Percentiles rank a stretch among this genome's conserved stretches.
These are phyloP conservation scores for Oncorhynchus clarkii DNA, from an alignment of 2,113 vertebrate species.

Conservation along the genomic window DNA sequence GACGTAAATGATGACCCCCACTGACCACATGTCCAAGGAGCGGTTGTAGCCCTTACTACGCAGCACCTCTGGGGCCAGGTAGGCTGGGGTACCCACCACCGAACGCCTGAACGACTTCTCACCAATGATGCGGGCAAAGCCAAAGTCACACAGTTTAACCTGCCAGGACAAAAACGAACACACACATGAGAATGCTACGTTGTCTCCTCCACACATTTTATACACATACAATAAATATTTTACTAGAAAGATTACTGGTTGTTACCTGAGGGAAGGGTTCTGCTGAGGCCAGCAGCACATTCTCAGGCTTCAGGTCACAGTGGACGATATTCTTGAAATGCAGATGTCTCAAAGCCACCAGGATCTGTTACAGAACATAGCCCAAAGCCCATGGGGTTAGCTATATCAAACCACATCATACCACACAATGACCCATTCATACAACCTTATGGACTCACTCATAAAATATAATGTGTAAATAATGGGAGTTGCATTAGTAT, in stretches of 20 bases:
- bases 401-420: not conserved
- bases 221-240: not conserved
- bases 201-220: too few relatives aligned
- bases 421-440: not conserved
- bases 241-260: constrained; percentile 6
- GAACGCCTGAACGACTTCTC: constrained; percentile 96
- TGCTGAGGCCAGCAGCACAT: constrained; percentile 94
- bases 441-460: not conserved
- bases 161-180: constrained; percentile 41
- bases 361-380: constrained; percentile 79
- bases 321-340: constrained; percentile 99
- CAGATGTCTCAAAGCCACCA: constrained; percentile 94
- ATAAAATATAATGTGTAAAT: constrained; percentile 15
- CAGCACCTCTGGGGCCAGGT: constrained; percentile 93
- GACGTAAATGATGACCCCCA: constrained; percentile 95
- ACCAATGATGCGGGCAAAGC: constrained; percentile 96
- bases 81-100: constrained; percentile 94
- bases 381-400: constrained; percentile 8
- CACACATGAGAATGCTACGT: not conserved
- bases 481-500: constrained; percentile 18
- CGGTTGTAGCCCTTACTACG: constrained; percentile 98
- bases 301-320: constrained; percentile 98
- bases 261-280: constrained; percentile 95
- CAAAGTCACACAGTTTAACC: constrained; percentile 98
- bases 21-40: constrained; percentile 98